Base-by-base conservation (phyloP, 2,888 invertebrate species). In the Isoperla grammatica region DNA sequence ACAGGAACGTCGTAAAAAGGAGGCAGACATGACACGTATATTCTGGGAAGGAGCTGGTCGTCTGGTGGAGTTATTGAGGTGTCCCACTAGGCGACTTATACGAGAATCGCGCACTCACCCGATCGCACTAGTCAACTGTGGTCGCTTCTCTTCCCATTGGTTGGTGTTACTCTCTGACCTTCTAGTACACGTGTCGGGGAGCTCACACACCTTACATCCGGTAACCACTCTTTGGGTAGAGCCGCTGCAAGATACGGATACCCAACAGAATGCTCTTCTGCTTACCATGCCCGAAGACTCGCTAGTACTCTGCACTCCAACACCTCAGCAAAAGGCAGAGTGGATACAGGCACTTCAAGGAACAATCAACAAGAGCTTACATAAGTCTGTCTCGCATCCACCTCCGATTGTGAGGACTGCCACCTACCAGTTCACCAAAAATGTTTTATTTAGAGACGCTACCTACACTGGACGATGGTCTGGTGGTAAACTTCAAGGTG, bases 131-230 rank as follows among this genome's bases (percentile, higher is more conserved):
- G 78, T 82, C 2, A 84, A 86, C 69, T 84, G 85, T 23, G 83
- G 87, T 19, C 79, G 88, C 63, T 88, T 92, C 72, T 85, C 87
- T 3, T 83, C 85, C 0, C 88, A 90, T 69, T 86, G 86, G 79
- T 90, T 94, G 69, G 81, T 93, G 65, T 76, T 94, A 54, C 84
- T 94, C 69, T 89, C 86, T 59, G 93, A 94, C 73, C 77, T 87
- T 58, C 85, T 94, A 64, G 82, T 91, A 59, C 90, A 92, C 69
- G 77, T 87, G 22, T 80, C 80, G 68, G 86, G 87, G 39, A 83
- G 85, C 22, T 80, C 83, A 1, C 80, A 85, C 56, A 81, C 78
- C 60, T 73, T 81, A 0, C 87, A 88, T 74, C 82, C 85, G 8
- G 76, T 93, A 64, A 81, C 81, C 63, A 87, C 88, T 0, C 72